Conservation (phyloP, 2,888 invertebrate species). For the Trilocha varians region DNA sequence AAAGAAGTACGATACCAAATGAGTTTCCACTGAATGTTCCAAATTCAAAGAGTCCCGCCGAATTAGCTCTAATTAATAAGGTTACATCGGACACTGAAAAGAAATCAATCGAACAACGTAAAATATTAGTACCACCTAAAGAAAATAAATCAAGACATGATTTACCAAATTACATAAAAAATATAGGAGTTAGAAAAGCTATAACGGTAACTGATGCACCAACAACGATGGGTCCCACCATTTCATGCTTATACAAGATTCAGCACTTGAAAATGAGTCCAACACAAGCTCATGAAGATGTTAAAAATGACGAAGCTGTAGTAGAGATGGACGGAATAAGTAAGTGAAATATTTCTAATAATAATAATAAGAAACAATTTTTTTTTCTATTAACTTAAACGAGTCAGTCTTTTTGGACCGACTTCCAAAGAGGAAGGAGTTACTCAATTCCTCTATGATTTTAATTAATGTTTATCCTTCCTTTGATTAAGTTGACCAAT, state of each 20-base stretch:
- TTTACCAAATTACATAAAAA: constrained; percentile 30
- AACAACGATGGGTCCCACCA: constrained; percentile 38
- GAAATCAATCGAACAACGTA: constrained; percentile 25
- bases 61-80: constrained; percentile 26
- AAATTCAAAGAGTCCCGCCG: constrained; percentile 18
- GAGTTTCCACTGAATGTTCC: constrained; percentile 6
- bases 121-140: constrained; percentile 5
- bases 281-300: constrained; percentile 53
- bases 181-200: constrained; percentile 38
- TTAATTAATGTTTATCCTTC: background rate
- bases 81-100: constrained; percentile 27
- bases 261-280: constrained; percentile 49
- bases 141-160: constrained; percentile 23
- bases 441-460: no score
- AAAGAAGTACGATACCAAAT: no score
- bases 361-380: constrained; percentile 1
- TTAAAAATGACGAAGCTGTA: constrained; percentile 41
- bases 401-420: background rate
- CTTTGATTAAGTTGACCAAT: no score
- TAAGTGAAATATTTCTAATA: constrained; percentile 28
- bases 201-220: constrained; percentile 30
- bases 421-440: no score
- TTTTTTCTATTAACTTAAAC: background rate
- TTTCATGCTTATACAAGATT: constrained; percentile 55
- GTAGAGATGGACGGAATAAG: constrained; percentile 54